Base-by-base conservation (phyloP, 2,888 invertebrate genomes). In the Eumerus sabulonum region DNA sequence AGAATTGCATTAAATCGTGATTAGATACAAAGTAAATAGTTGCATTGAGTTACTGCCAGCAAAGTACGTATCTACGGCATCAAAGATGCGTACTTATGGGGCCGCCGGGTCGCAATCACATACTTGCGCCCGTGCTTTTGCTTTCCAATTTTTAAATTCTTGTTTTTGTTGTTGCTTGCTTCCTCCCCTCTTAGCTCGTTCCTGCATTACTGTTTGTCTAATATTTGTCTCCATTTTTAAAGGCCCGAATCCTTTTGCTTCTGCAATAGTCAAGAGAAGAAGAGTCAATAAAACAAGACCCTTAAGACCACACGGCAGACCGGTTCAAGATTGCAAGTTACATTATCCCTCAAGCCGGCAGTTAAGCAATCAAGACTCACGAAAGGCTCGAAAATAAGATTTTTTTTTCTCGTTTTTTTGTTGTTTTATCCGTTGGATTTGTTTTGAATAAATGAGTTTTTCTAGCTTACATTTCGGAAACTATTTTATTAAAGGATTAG, bases 1-100 rank as follows among this genome's bases (percentile, higher is more conserved):
- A 57, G 67, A 72, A 62, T 62, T 77, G 66, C 54, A 60, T 60
- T 47, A 16, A 47, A 68, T 68, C n/a, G n/a, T n/a, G n/a, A n/a
- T n/a, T n/a, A n/a, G n/a, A n/a, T n/a, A n/a, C n/a, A 60, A 47
- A 54, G 11, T 47, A 70, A 70, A 54, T 60, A 38, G 11, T 38
- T 53, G 45, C 35, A 14, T 59, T 51, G 1, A 45, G 13, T 17
- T 53, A 35, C 13, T 27, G 7, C 44, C 12, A 54, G 53, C 36
- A 5, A 27, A n/a, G 18, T n/a, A n/a, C n/a, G n/a, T 27, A 27
- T 27, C 27, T 27, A 27, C 27, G 2, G 7, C 27, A 7, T 27
- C 2, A 27, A 7, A 27, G 27, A 27, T 27, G 27, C 27, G 27
- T 27, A 27, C 7, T 27, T 27, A 27, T 7, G 2, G 3, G 27